Evolutionary conservation across 2,797 vertebrate genomes (phyloP), one percentile per base, ranked within the genome.

Genomic region (Rhinoraja longicauda): DNA sequence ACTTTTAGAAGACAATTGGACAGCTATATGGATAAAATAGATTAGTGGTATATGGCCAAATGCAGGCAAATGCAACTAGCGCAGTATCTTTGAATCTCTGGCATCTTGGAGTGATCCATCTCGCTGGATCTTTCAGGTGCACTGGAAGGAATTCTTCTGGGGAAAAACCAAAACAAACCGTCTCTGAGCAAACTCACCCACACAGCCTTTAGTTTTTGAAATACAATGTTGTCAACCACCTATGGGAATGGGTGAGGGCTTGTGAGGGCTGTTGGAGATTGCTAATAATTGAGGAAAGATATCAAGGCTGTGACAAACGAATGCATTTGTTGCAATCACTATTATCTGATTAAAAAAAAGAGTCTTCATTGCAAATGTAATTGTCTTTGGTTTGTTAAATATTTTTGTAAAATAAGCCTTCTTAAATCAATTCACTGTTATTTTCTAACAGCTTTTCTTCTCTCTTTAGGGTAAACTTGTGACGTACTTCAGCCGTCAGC

Each of bases 401-500:
- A 67, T 88, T 32, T 88, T 15, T 88, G 84, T 64, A 64, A 17
- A 88, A 21, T 4, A n/a, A 64, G 64, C 6, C n/a, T 88, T 88
- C 7, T 19, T 15, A 36, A 8, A 36, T 9, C n/a, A 64, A 32
- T 32, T 86, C 29, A 67, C 29, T 88, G n/a, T 15, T 59, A 19
- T 67, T 88, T 88, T 88, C 84, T 88, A 67, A 88, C 59, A 64
- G n/a, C 19, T 67, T 62, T 64, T 64, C 73, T 67, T 26, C 32
- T 62, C 75, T 24, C 94, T 94, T 0, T 96, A 99, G 99, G 98
- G 98, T 96, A 99, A 99, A 94, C 96, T 99, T 97, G 99, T 99
- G 94, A 99, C 99, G 94, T 99, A 99, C 95, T 99, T 99, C 96
- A 99, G 98, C 96, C 97, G 98, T 94, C 99, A 99, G 97, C 97